These are phyloP conservation scores for Caenorhabditis wallacei DNA, from an alignment of 2,888 invertebrate species.

Conservation along the genomic window DNA sequence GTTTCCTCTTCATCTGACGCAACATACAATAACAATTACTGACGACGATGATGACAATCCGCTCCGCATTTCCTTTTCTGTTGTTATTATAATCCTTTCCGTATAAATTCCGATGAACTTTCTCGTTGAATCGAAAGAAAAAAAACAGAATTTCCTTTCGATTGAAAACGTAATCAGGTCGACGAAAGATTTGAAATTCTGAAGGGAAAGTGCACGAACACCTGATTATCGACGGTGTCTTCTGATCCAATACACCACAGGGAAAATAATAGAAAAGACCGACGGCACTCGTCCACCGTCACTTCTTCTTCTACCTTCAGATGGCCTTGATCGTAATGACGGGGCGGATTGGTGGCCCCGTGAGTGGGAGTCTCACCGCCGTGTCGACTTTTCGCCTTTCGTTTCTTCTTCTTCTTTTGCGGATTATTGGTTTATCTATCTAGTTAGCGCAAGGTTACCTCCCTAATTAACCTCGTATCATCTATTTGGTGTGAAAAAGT, in stretches of 20 bases:
- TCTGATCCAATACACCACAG: constrained; percentile 25
- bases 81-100: constrained; percentile 39
- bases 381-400: constrained; percentile 60
- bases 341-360: constrained; percentile 43
- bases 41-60: constrained; percentile 11
- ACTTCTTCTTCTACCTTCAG: constrained; percentile 37
- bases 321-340: constrained; percentile 67
- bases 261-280: constrained; percentile 39
- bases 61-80: constrained; percentile 25
- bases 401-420: constrained; percentile 36
- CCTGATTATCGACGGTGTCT: constrained; percentile 46
- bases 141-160: constrained; percentile 11
- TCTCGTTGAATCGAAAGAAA: constrained; percentile 27
- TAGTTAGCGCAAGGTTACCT: constrained; percentile 57
- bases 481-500: constrained; percentile 19
- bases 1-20: constrained; percentile 55
- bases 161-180: constrained; percentile 39
- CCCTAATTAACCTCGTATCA: constrained; percentile 57
- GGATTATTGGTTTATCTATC: constrained; percentile 62
- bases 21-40: constrained; percentile 62
- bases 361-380: constrained; percentile 57
- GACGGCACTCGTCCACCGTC: constrained; percentile 56
- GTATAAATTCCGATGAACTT: constrained; percentile 40
- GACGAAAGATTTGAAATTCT: not conserved
- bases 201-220: constrained; percentile 31